Percentiles rank a stretch among this genome's conserved stretches.
These are phyloP conservation scores for Syrphus vitripennis DNA, from an alignment of 2,888 invertebrate species.

Conservation along the genomic window DNA sequence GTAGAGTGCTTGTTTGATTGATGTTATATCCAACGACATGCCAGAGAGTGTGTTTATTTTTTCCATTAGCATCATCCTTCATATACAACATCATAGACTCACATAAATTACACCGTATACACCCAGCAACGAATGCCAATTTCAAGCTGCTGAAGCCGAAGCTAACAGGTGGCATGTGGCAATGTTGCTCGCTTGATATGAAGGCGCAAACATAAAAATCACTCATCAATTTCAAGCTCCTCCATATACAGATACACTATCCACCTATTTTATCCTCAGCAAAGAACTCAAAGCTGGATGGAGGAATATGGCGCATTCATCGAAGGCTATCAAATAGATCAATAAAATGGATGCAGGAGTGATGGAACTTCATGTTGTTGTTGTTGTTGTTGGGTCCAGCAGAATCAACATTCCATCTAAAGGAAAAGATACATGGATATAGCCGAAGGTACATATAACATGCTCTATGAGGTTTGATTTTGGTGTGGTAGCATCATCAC, in stretches of 20 bases:
- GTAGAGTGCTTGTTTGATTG: constrained; percentile 38
- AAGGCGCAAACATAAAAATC: constrained; percentile 39
- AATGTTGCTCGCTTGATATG: constrained; percentile 15
- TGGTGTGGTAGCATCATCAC: constrained; percentile 14
- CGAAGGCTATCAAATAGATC: constrained; percentile 43
- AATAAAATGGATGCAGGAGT: constrained; percentile 47
- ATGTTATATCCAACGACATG: constrained; percentile 45
- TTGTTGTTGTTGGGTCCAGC: background rate
- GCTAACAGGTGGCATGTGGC: constrained; percentile 62
- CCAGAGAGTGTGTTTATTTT: constrained; percentile 51
- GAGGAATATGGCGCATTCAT: constrained; percentile 18
- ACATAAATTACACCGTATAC: background rate
- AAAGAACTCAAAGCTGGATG: background rate
- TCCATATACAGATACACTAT: background rate
- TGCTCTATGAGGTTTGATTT: constrained; percentile 16
- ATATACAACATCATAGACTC: background rate
- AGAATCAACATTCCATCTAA: constrained; percentile 26
- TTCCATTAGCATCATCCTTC: constrained; percentile 47
- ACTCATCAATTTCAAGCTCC: constrained; percentile 23
- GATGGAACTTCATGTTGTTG: constrained; percentile 3
- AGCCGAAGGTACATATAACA: background rate
- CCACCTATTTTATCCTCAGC: background rate
- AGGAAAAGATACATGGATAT: background rate
- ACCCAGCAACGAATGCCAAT: no score
- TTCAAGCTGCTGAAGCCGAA: background rate